Evolutionary conservation across 2,888 invertebrate genomes (phyloP).

Genomic region (Andrena camellia): DNA sequence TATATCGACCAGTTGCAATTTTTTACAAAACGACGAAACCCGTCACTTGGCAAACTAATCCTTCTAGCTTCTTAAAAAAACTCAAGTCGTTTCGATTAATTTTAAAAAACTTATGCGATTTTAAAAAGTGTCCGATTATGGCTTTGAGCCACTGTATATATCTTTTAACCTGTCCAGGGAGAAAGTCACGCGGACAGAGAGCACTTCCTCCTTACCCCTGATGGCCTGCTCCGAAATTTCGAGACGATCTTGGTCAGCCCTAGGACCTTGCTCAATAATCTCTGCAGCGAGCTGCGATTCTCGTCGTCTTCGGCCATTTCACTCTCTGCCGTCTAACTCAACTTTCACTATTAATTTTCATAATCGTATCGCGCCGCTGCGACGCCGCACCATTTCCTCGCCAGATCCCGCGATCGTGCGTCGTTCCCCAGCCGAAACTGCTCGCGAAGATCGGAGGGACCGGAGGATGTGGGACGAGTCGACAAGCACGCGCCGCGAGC

Average conservation of each 20-base stretch:
- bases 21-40: no score
- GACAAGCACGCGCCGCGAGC: slow-evolving; percentile 31
- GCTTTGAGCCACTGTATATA: no score
- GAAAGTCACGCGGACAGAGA: background rate
- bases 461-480: background rate
- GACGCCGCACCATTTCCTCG: background rate
- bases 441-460: background rate
- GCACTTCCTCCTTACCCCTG: slow-evolving; percentile 53
- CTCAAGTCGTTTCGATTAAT: no score
- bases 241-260: slow-evolving; percentile 17
- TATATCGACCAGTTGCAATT: no score
- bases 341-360: background rate
- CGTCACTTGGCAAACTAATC: no score
- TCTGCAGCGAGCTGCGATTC: background rate
- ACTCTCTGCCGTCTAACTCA: background rate
- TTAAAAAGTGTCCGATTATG: no score
- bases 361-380: background rate
- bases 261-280: slow-evolving; percentile 17
- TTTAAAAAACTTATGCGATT: no score
- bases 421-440: background rate
- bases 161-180: slow-evolving; percentile 27
- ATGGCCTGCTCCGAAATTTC: slow-evolving; percentile 23
- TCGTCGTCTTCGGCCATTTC: slow-evolving; percentile 19
- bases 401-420: background rate
- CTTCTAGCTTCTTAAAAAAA: no score